A percentile compares a stretch with the other conserved stretches of the same genome.
These are phyloP conservation scores for Frankliniella intonsa DNA, from an alignment of 2,888 invertebrate species.

Conservation along the genomic window DNA sequence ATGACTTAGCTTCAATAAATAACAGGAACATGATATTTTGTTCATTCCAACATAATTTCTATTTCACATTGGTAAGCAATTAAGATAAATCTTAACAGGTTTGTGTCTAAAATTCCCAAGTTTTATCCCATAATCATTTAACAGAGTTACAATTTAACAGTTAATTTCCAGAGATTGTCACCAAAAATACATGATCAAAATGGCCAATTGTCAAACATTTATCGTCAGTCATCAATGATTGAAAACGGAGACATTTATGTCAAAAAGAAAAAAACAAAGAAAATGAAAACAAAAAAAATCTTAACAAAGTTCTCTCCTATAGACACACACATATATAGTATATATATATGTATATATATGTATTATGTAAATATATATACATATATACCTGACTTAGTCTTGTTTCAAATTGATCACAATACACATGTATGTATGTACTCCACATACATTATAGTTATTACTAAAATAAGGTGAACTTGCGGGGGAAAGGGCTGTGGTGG, in stretches of 20 bases:
- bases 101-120: constrained; percentile 33
- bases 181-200: constrained; percentile 16
- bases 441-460: constrained; percentile 17
- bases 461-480: background rate
- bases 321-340: constrained; percentile 20
- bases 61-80: constrained; percentile 28
- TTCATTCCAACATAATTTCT: constrained; percentile 32
- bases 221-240: constrained; percentile 30
- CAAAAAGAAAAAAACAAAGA: constrained; percentile 27
- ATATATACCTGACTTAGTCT: constrained; percentile 34
- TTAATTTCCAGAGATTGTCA: background rate
- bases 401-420: constrained; percentile 33
- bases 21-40: constrained; percentile 36
- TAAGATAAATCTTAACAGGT: constrained; percentile 25
- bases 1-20: constrained; percentile 36
- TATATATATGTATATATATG: constrained; percentile 29
- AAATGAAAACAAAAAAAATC: constrained; percentile 25
- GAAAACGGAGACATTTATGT: constrained; percentile 28
- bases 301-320: constrained; percentile 28
- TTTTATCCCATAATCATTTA: constrained; percentile 32
- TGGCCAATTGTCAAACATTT: constrained; percentile 27
- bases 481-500: background rate
- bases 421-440: constrained; percentile 33
- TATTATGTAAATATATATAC: constrained; percentile 31
- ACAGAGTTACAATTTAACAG: constrained; percentile 28